These are phyloP conservation scores for Ianthella basta DNA, from an alignment of 37 sponge, comb jelly and placozoan species.

Conservation along the genomic window DNA sequence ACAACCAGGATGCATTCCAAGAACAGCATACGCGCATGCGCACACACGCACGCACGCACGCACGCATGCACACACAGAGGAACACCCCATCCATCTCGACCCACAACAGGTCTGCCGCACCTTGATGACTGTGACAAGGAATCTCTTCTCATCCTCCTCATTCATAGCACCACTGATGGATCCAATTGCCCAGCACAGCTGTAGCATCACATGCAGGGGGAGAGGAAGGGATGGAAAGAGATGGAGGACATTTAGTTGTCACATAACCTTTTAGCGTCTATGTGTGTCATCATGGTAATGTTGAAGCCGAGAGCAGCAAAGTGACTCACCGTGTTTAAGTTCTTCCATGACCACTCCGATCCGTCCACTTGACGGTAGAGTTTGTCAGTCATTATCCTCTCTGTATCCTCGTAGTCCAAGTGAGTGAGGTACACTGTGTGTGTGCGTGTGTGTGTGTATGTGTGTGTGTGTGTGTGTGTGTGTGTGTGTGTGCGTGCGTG, in stretches of 20 bases:
- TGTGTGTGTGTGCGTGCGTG: too few relatives aligned
- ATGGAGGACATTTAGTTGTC: not conserved
- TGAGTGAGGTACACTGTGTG: conserved; percentile 86
- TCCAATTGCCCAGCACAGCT: conserved; percentile 99
- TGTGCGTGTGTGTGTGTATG: too few relatives aligned
- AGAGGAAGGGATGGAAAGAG: not conserved
- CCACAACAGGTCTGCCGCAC: conserved; percentile 17
- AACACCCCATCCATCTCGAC: not conserved
- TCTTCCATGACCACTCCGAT: conserved; percentile 98
- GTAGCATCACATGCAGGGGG: not conserved
- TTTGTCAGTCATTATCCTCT: conserved; percentile 96
- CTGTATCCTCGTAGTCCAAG: conserved; percentile 95
- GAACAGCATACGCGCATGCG: not conserved
- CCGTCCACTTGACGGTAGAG: conserved; percentile 93
- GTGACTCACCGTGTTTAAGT: conserved; percentile 90
- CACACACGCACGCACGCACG: not conserved
- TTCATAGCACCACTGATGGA: conserved; percentile 99
- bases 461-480: too few relatives aligned
- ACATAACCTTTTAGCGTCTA: too few relatives aligned
- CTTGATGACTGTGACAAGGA: conserved; percentile 98
- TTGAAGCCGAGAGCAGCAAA: too few relatives aligned
- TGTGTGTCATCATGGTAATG: too few relatives aligned
- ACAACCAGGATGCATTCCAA: not conserved
- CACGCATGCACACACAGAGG: not conserved
- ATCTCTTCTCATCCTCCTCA: conserved; percentile 98